Percentiles rank a stretch among this genome's conserved stretches.
phyloP scores from a whole-genome alignment of 53 echinoderm and acorn worm genomes.

The Mesocentrotus franciscanus region DNA sequence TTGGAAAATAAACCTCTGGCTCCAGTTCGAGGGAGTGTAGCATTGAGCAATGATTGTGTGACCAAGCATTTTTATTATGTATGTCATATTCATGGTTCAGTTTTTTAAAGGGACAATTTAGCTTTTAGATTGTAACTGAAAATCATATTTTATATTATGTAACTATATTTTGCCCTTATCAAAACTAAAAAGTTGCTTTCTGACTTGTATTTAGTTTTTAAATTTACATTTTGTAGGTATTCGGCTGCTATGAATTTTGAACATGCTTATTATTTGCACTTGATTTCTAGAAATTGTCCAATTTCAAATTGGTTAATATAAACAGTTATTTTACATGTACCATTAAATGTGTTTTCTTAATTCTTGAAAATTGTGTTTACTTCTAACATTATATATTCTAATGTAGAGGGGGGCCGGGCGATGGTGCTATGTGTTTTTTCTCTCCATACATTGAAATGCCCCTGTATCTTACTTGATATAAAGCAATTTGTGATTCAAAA shows the following conservation, averaged over 20 bases:
- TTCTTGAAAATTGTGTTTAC: too few relatives aligned
- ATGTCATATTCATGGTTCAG: neutral
- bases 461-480: too few relatives aligned
- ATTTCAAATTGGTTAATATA: too few relatives aligned
- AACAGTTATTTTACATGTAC: too few relatives aligned
- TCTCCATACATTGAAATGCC: too few relatives aligned
- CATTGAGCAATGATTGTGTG: conserved; percentile 2
- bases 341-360: too few relatives aligned
- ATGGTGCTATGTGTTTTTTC: too few relatives aligned
- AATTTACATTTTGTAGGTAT: too few relatives aligned
- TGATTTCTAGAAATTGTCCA: too few relatives aligned
- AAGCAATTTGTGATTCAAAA: neutral
- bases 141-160: neutral
- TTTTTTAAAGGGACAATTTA: neutral
- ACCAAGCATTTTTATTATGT: neutral
- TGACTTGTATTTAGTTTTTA: neutral
- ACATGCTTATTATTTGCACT: too few relatives aligned
- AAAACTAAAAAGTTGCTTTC: neutral
- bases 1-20: neutral
- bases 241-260: too few relatives aligned
- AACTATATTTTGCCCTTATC: neutral
- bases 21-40: neutral
- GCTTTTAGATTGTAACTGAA: neutral
- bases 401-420: neutral
- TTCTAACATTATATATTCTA: too few relatives aligned